A percentile compares a stretch with the other conserved stretches of the same genome.
Conservation (phyloP, 2,113 vertebrate species). For the Arvicanthis niloticus region DNA sequence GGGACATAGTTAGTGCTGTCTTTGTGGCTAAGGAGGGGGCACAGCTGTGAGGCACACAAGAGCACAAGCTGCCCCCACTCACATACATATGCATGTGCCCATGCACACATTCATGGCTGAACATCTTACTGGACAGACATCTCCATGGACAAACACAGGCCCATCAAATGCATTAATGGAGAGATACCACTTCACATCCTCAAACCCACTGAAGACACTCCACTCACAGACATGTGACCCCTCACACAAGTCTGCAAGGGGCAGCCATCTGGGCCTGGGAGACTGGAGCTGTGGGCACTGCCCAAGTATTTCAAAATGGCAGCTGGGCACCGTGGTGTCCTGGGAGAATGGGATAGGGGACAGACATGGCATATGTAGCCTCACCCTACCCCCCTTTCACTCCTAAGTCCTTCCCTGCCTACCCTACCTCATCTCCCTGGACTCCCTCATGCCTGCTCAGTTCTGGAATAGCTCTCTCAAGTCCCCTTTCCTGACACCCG, state of each 20-base stretch:
- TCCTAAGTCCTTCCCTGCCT: not conserved
- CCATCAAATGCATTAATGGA: not conserved
- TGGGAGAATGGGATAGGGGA: not conserved
- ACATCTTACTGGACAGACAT: not conserved
- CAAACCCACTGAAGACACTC: not conserved
- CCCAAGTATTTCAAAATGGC: constrained; percentile 36
- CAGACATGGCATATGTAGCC: not conserved
- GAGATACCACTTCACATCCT: not conserved
- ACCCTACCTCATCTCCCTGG: not conserved
- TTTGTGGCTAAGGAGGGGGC: not conserved
- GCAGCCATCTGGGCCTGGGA: constrained; percentile 63
- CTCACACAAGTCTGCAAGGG: not conserved
- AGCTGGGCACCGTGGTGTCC: constrained; percentile 54
- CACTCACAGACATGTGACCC: not conserved
- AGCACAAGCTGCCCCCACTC: not conserved
- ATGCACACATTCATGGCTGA: rapidly evolving
- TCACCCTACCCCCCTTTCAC: not conserved
- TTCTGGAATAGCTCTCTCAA: not conserved
- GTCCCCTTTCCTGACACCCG: not conserved
- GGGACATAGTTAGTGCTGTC: not conserved
- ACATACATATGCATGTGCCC: not conserved
- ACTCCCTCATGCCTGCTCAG: not conserved
- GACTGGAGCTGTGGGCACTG: not conserved
- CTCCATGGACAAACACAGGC: not conserved
- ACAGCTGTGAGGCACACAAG: too few relatives aligned